Evolutionary conservation across 2,113 vertebrate genomes (phyloP), one percentile per base, ranked within the genome.

Genomic region (Phycodurus eques): DNA sequence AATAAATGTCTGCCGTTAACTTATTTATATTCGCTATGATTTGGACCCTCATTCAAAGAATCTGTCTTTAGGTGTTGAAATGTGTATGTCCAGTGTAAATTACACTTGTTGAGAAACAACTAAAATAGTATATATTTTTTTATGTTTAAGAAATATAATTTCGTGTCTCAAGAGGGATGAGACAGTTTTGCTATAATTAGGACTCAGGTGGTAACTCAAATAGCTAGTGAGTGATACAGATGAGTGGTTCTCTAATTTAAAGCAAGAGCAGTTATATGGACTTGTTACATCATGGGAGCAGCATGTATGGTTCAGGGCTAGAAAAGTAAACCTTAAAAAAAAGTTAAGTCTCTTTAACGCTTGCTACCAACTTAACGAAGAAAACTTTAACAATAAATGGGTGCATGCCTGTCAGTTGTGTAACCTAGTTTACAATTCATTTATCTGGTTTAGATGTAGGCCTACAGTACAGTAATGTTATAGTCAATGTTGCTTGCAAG

Each of bases 201-300:
- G 46, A 6, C 64, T 74, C 42, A 76, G 72, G 15, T 43, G 70
- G 65, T 60, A 73, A 71, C 33, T 73, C 68, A 66, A 71, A 63
- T 59, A 78, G 79, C 61, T 79, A 77, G 33, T 78, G 70, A 71
- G 66, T 1, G 44, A 68, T 62, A 46, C 80, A 83, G 80, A 83
- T 72, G 0, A 64, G 56, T 56, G 60, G 73, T 42, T 71, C 63
- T 79, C 72, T 82, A 72, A 83, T 71, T 76, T 77, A 78, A 79
- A 54, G 49, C 76, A 77, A 85, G 77, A 75, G 76, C 60, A 57
- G n/a, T 88, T 83, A 88, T 87, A 77, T 86, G 75, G 70, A 51
- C 62, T 57, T 31, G 65, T 85, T 83, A 70, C 70, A 66, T 84
- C 78, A 82, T 67, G 65, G 47, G 11, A n/a, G 15, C 53, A 70